Base-by-base conservation (phyloP, 1,140 invertebrate genomes). In the Cydia strobilella region DNA sequence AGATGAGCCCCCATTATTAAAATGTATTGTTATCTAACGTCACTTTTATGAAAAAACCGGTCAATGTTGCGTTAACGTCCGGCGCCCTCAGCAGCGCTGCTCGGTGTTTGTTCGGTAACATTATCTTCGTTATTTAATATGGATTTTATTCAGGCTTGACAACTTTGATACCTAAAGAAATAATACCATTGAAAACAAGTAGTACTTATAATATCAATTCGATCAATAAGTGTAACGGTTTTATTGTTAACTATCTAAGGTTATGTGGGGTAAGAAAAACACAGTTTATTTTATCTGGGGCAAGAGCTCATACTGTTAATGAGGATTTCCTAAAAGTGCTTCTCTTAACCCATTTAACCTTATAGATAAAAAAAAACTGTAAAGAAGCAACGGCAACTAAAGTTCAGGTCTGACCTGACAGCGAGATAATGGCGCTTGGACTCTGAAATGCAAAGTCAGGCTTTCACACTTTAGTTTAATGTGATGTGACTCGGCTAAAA, bases 11-110 rank as follows among this genome's bases (percentile, higher is more conserved):
- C 7, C 54, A 59, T n/a, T 59, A 59, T 59, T 59, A 23, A 59
- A 59, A 59, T 59, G 54, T 59, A 59, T 59, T 59, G 54, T 59
- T 59, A 59, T 59, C 54, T 59, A 20, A 59, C 54, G 20, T 59
- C 54, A 59, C 18, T 59, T 39, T 59, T 59, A 59, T 59, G 54
- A 59, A 20, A 23, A 23, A 59, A 59, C n/a, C n/a, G 54, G 54
- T 59, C 54, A 59, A 59, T 12, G 54, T 23, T 59, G 20, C 54
- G 20, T 59, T 10, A 23, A 59, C 54, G 20, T 23, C 54, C 54
- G n/a, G n/a, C n/a, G 6, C 54, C 54, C 20, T n/a, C 54, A 12
- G 54, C 54, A 12, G 54, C 54, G 6, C 18, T 10, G 54, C 20
- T 23, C 20, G 7, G 9, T 59, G 54, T 23, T 59, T 59, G 54